Evolutionary conservation across 2,888 invertebrate genomes (phyloP).

Genomic region (Sinopyrophorus schimmeli): DNA sequence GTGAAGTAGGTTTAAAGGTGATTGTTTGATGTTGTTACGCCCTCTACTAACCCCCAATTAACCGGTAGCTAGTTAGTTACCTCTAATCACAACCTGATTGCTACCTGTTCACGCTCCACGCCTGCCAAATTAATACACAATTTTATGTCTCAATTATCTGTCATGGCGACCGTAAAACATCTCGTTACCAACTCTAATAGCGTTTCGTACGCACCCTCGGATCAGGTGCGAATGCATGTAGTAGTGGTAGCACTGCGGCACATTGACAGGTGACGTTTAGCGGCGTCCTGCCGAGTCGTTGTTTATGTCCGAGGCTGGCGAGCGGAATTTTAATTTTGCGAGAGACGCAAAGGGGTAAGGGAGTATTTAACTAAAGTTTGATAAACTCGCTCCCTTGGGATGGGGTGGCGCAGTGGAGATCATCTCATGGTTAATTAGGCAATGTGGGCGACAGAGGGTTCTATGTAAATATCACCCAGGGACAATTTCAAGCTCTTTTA

Average conservation of each 20-base stretch:
- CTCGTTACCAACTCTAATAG: constrained; percentile 37
- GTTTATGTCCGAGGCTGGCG: no score
- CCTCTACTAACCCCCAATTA: constrained; percentile 55
- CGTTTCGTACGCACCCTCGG: constrained; percentile 26
- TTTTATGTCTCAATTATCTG: constrained; percentile 46
- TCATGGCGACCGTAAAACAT: constrained; percentile 34
- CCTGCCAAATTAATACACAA: constrained; percentile 51
- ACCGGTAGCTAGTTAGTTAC: constrained; percentile 54
- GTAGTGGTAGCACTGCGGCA: no score
- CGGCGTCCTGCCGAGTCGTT: no score
- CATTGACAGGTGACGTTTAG: no score
- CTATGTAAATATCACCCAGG: constrained; percentile 52
- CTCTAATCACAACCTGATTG: constrained; percentile 54
- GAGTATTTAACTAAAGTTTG: no score
- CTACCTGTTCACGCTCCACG: constrained; percentile 53
- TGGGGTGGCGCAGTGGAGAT: constrained; percentile 30
- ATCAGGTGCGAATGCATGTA: no score
- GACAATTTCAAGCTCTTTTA: constrained; percentile 58
- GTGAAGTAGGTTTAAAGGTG: constrained; percentile 40
- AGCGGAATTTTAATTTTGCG: no score
- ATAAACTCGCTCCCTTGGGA: no score
- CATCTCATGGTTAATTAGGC: constrained; percentile 55
- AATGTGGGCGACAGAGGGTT: constrained; percentile 46
- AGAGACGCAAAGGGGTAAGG: no score
- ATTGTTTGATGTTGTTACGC: constrained; percentile 54